Percentiles rank a stretch among this genome's conserved stretches.
Evolutionary conservation across 2,797 vertebrate genomes (phyloP).

Genomic region (Cetoscarus ocellatus): DNA sequence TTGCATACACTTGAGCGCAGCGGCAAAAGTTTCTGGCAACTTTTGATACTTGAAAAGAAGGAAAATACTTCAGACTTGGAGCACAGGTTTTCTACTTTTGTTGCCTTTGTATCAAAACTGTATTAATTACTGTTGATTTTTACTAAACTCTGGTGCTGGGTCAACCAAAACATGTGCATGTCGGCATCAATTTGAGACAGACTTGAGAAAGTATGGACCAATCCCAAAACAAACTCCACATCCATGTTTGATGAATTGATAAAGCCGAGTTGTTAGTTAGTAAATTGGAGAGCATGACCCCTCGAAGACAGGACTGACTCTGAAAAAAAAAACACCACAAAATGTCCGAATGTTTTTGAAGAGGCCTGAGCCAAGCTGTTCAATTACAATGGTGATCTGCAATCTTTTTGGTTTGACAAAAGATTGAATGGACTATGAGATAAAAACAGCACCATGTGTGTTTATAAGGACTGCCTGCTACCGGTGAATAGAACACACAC

Average conservation of each 20-base stretch:
- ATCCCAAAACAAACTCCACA: conserved; percentile 40
- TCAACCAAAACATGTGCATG: background rate
- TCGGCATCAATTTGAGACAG: background rate
- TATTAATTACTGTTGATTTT: no score
- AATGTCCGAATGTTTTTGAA: conserved; percentile 36
- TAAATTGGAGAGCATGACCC: conserved; percentile 28
- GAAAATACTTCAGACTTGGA: no score
- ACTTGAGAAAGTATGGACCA: conserved; percentile 21
- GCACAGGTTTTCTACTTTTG: no score
- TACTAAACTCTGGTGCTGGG: no score
- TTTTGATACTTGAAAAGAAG: no score
- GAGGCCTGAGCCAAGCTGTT: conserved; percentile 48
- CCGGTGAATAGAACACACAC: conserved; percentile 51
- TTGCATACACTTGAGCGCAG: no score
- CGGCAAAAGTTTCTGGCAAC: no score
- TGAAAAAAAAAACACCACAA: conserved; percentile 16
- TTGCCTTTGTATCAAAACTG: no score
- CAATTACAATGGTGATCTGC: conserved; percentile 39
- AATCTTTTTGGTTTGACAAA: conserved; percentile 10
- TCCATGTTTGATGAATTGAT: conserved; percentile 49
- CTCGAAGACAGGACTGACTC: conserved; percentile 33
- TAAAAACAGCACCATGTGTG: conserved; percentile 68
- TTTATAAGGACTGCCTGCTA: conserved; percentile 57
- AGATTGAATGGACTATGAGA: conserved; percentile 45
- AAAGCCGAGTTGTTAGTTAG: conserved; percentile 50